A percentile compares a stretch with the other conserved stretches of the same genome.
phyloP scores from a whole-genome alignment of 2,888 invertebrate species.

The Nomada ferruginata region DNA sequence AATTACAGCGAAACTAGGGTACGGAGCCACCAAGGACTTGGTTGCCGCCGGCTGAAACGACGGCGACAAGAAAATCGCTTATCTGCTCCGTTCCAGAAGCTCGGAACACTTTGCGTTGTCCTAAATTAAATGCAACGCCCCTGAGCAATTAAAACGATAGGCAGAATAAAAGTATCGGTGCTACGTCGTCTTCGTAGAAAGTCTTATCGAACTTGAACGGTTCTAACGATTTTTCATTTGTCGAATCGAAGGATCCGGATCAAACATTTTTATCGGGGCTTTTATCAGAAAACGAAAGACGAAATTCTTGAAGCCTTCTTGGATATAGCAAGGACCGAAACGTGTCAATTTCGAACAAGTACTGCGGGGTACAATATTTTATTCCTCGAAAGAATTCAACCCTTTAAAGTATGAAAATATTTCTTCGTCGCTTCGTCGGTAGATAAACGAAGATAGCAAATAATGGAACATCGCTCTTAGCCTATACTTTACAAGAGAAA shows the following conservation, averaged over 20 bases:
- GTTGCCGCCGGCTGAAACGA: conserved; percentile 7
- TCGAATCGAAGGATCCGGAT: too few species aligned
- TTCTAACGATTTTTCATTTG: not conserved
- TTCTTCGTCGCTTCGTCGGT: too few species aligned
- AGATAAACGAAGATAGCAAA: too few species aligned
- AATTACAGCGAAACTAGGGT: conserved; percentile 55
- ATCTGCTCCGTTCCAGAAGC: not conserved
- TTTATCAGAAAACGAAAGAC: too few species aligned
- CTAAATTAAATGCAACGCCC: not conserved
- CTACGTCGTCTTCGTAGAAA: not conserved
- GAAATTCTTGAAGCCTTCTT: too few species aligned
- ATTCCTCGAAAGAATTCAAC: not conserved
- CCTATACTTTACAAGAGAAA: not conserved
- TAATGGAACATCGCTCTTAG: too few species aligned
- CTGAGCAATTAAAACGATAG: not conserved
- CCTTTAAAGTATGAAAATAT: too few species aligned
- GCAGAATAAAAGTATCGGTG: not conserved
- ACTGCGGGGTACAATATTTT: not conserved
- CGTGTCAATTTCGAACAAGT: not conserved
- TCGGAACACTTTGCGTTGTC: not conserved
- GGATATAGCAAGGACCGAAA: too few species aligned
- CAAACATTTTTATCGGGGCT: too few species aligned
- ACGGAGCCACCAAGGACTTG: conserved; percentile 53
- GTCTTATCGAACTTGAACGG: not conserved
- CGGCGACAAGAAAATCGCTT: conserved; percentile 13